A percentile compares a stretch with the other conserved stretches of the same genome.
Evolutionary conservation across 2,888 invertebrate species (phyloP).

Genomic region (Rosalia funebris): DNA sequence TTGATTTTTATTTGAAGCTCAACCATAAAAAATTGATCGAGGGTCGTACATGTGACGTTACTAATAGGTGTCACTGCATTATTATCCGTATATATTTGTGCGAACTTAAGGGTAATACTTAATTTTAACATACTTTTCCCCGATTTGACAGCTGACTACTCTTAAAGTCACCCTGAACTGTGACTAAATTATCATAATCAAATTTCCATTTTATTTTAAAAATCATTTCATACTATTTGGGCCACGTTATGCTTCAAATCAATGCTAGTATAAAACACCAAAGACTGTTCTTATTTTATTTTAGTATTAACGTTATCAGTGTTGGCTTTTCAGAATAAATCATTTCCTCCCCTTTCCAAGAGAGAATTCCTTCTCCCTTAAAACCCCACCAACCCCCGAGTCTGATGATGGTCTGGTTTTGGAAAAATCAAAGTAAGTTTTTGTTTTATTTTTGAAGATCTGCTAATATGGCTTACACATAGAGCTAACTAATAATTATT

Average conservation of each 20-base stretch:
- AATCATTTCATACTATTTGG: too few species aligned
- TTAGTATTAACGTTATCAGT: conserved; percentile 21
- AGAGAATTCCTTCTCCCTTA: conserved; percentile 30
- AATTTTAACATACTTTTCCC: too few species aligned
- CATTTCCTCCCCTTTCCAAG: conserved; percentile 34
- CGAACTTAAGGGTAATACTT: too few species aligned
- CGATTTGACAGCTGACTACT: too few species aligned
- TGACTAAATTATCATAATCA: too few species aligned
- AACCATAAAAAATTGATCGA: too few species aligned
- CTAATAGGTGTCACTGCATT: too few species aligned
- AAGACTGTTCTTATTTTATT: conserved; percentile 22
- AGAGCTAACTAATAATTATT: conserved; percentile 2
- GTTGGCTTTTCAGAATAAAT: conserved; percentile 38
- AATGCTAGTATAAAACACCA: conserved; percentile 10
- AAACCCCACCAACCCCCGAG: conserved; percentile 35
- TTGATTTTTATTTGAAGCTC: too few species aligned
- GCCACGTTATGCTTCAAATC: conserved; percentile 14
- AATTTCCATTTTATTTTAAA: too few species aligned
- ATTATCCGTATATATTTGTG: too few species aligned
- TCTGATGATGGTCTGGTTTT: conserved; percentile 36
- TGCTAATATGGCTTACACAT: background rate
- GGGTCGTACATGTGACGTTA: too few species aligned
- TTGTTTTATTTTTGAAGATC: conserved; percentile 4
- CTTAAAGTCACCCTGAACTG: too few species aligned
- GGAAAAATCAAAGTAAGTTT: conserved; percentile 39